A percentile compares a stretch with the other conserved stretches of the same genome.
Conservation (phyloP, 2,888 invertebrate species). For the Chesias legatella region DNA sequence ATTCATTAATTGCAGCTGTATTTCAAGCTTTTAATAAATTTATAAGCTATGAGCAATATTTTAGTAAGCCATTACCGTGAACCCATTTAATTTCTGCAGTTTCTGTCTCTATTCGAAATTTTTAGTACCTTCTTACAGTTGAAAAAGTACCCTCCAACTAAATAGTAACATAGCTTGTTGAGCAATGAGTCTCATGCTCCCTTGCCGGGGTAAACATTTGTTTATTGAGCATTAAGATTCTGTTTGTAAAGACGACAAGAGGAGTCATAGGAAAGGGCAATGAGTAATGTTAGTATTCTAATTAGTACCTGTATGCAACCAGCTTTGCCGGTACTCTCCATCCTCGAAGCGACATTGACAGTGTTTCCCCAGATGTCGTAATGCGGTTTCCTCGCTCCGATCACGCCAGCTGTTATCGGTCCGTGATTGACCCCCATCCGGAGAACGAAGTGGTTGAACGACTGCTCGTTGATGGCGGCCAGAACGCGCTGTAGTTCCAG, state of each 20-base stretch:
- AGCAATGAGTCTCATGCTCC: too few species aligned
- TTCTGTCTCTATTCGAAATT: too few species aligned
- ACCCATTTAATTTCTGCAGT: too few species aligned
- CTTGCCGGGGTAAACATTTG: too few species aligned
- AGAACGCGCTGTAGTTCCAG: constrained; percentile 94
- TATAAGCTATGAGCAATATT: constrained; percentile 1
- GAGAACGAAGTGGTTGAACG: constrained; percentile 96
- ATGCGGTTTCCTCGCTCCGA: constrained; percentile 96
- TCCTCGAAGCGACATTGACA: constrained; percentile 97
- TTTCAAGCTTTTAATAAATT: constrained; percentile 2
- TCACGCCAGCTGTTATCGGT: constrained; percentile 96
- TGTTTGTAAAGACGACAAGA: too few species aligned
- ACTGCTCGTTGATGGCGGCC: constrained; percentile 95
- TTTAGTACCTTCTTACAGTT: too few species aligned
- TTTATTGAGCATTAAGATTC: too few species aligned
- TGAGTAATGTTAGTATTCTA: too few species aligned
- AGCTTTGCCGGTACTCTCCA: constrained; percentile 98
- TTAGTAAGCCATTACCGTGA: too few species aligned
- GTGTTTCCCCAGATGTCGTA: constrained; percentile 99
- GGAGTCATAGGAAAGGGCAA: too few species aligned
- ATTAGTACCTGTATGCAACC: constrained; percentile 93
- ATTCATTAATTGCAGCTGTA: constrained; percentile 5
- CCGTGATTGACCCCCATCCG: constrained; percentile 98
- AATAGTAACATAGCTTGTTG: too few species aligned
- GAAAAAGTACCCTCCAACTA: too few species aligned